Conservation (phyloP, 1,140 invertebrate species). For the Stenopsyche tienmushanensis region DNA sequence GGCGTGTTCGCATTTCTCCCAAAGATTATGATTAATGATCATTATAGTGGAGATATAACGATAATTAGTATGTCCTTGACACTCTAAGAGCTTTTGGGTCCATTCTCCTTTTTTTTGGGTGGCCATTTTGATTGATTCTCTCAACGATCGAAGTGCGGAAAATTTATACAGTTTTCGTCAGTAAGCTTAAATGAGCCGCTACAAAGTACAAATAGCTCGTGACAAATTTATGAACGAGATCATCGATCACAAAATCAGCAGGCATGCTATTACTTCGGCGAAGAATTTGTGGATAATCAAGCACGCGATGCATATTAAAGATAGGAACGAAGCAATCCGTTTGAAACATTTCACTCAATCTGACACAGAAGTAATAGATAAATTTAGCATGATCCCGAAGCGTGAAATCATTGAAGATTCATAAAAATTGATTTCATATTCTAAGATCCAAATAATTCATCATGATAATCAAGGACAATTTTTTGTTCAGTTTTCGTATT, state of each 20-base stretch:
- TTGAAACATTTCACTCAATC: background rate
- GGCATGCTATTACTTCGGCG: slow-evolving; percentile 9
- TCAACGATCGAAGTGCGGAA: no score
- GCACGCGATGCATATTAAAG: slow-evolving; percentile 6
- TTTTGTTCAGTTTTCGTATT: background rate
- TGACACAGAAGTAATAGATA: background rate
- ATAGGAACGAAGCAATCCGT: background rate
- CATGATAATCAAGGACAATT: background rate
- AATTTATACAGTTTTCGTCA: no score
- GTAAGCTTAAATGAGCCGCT: no score
- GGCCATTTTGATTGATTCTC: no score
- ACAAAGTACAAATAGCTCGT: slow-evolving; percentile 4
- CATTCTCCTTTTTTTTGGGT: no score
- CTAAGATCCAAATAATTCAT: background rate
- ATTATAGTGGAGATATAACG: background rate
- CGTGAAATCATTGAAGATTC: background rate
- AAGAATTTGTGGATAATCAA: slow-evolving; percentile 12
- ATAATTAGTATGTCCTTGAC: no score
- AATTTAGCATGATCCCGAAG: background rate
- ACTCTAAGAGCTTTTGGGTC: no score
- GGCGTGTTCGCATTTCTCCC: background rate
- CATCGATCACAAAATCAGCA: slow-evolving; percentile 26
- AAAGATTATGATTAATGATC: no score
- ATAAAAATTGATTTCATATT: background rate
- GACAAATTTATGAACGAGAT: slow-evolving; percentile 10